Evolutionary conservation across 2,888 invertebrate species (phyloP), one percentile per base, ranked within the genome.

Genomic region (Gortyna flavago): DNA sequence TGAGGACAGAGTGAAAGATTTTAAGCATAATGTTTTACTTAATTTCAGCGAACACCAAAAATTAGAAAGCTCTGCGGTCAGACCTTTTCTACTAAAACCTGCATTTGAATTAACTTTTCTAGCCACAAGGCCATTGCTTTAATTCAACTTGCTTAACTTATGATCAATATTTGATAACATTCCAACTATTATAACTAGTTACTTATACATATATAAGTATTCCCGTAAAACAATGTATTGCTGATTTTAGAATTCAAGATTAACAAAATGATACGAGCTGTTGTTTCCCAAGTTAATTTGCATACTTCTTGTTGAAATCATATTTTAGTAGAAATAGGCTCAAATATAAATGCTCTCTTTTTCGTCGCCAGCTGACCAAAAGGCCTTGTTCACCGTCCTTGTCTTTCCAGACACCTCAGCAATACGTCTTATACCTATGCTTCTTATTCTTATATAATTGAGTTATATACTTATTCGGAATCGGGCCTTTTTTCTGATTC

Each of bases 91-190:
- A 51, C 25, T 13, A n/a, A 57, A 66, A 64, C 65, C 32, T 65
- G 16, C 64, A 64, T 68, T 75, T 72, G 32, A 76, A 51, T 79
- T 44, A 64, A 73, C 54, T 73, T 79, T 68, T 59, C 44, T n/a
- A 66, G 9, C 18, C 7, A 8, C 71, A 65, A 83, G 76, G 76
- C 18, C 57, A 44, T 67, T 67, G n/a, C 41, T 41, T 79, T 83
- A 83, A 79, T 83, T 68, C 75, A 75, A 72, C 35, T 54, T 79
- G 71, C 68, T 73, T 75, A 70, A 59, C 62, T 61, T 65, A 44
- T 71, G 73, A 82, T 75, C 83, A 72, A 79, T 73, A 83, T 64
- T 83, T 69, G 77, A 66, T 65, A 72, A 72, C 44, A 75, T 79
- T 83, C 69, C 59, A 32, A 54, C 35, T 44, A 72, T 41, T 68